phyloP scores from a whole-genome alignment of 2,113 vertebrate species.

The Mystacornis crossleyi region DNA sequence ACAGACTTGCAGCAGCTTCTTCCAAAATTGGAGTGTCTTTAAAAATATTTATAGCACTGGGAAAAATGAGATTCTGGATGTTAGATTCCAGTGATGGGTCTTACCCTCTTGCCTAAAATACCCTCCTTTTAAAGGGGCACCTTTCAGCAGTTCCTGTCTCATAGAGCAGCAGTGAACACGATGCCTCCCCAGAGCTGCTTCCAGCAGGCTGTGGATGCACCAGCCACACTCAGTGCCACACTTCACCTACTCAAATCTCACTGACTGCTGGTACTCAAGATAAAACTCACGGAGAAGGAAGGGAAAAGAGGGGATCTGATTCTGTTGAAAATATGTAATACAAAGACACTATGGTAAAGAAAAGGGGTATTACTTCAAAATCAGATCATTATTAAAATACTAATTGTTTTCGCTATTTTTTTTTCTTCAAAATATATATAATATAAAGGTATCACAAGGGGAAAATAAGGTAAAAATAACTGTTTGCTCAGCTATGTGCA shows the following conservation, averaged over 20 bases:
- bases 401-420: background rate
- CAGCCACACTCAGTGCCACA: background rate
- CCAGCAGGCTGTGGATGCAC: background rate
- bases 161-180: rapidly evolving
- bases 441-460: background rate
- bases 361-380: background rate
- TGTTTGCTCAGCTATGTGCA: background rate
- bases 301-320: background rate
- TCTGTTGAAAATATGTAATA: background rate
- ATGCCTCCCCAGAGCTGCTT: background rate
- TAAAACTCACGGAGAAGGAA: background rate
- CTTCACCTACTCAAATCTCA: background rate
- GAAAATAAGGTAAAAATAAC: background rate
- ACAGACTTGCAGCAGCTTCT: background rate
- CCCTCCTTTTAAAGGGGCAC: background rate
- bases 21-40: background rate
- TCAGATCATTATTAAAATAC: background rate
- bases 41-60: background rate
- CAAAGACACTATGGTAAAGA: background rate
- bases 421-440: background rate
- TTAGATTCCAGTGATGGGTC: background rate
- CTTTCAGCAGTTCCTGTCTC: background rate
- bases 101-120: background rate
- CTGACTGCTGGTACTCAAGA: background rate
- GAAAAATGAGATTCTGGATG: background rate